These are phyloP conservation scores for Tridacna gigas DNA, from an alignment of 2,888 invertebrate species.

Conservation along the genomic window DNA sequence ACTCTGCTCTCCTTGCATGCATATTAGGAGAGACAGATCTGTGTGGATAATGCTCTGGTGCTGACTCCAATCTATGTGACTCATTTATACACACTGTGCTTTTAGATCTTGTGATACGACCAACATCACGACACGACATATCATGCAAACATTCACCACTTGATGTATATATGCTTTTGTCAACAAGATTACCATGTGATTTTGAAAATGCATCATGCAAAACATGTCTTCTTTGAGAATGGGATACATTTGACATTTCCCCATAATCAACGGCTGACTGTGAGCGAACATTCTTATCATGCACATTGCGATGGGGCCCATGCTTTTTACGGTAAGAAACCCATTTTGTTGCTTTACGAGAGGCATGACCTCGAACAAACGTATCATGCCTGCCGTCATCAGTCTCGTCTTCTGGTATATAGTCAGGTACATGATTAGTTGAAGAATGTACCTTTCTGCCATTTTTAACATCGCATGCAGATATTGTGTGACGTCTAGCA, in stretches of 20 bases:
- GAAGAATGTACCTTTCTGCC: constrained; percentile 58
- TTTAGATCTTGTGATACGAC: constrained; percentile 40
- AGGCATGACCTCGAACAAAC: constrained; percentile 52
- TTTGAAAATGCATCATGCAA: constrained; percentile 38
- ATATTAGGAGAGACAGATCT: constrained; percentile 43
- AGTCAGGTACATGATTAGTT: constrained; percentile 45
- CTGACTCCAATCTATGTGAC: constrained; percentile 42
- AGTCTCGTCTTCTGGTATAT: constrained; percentile 44
- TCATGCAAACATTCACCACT: constrained; percentile 46
- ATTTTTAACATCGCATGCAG: constrained; percentile 54
- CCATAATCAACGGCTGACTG: constrained; percentile 27
- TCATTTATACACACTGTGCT: constrained; percentile 51
- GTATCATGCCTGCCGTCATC: constrained; percentile 12
- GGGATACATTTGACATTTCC: constrained; percentile 27
- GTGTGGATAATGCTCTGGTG: constrained; percentile 33
- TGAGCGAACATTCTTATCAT: constrained; percentile 19
- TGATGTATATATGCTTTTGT: constrained; percentile 29
- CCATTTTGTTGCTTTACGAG: constrained; percentile 52
- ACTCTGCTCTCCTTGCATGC: constrained; percentile 54
- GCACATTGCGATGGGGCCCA: constrained; percentile 38
- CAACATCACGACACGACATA: constrained; percentile 46
- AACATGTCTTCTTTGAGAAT: constrained; percentile 48
- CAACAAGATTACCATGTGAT: constrained; percentile 57
- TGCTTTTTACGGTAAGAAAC: constrained; percentile 60
- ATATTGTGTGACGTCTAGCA: constrained; percentile 56